Conservation (phyloP, 2,113 vertebrate species). For the Agapornis roseicollis region DNA sequence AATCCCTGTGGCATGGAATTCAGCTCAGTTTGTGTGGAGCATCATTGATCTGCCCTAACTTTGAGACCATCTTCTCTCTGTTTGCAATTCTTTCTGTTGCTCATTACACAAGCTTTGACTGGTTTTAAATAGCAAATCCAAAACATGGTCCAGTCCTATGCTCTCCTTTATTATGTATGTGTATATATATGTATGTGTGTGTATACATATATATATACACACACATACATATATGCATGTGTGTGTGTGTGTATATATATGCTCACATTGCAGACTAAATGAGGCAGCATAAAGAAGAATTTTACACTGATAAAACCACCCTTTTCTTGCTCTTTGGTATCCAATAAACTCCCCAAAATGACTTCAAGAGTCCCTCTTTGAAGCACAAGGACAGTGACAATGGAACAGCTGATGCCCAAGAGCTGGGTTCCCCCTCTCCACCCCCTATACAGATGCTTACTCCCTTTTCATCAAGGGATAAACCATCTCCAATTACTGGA, state of each 20-base stretch:
- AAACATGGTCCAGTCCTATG: neutral
- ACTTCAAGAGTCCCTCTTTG: neutral
- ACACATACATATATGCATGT: too few species aligned
- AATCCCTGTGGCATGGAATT: neutral
- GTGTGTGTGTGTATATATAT: too few species aligned
- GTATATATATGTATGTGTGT: neutral
- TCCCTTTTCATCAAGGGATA: slow-evolving; percentile 54
- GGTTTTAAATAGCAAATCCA: neutral
- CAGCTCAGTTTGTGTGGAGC: neutral
- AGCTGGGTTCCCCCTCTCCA: neutral
- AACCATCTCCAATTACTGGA: slow-evolving; percentile 59
- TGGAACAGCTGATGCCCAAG: slow-evolving; percentile 32
- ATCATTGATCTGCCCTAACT: neutral
- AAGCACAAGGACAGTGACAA: slow-evolving; percentile 14
- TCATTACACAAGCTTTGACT: neutral
- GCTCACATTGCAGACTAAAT: accelerated
- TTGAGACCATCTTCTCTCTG: neutral
- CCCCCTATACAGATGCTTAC: neutral
- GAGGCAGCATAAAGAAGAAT: neutral
- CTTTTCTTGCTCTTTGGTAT: neutral
- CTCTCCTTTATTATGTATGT: neutral
- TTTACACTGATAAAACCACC: neutral
- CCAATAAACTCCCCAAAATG: neutral
- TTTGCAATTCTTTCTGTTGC: neutral
- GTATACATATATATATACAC: too few species aligned